These are phyloP conservation scores for Cotesia chilonis DNA, from an alignment of 1,140 invertebrate species.

Conservation along the genomic window DNA sequence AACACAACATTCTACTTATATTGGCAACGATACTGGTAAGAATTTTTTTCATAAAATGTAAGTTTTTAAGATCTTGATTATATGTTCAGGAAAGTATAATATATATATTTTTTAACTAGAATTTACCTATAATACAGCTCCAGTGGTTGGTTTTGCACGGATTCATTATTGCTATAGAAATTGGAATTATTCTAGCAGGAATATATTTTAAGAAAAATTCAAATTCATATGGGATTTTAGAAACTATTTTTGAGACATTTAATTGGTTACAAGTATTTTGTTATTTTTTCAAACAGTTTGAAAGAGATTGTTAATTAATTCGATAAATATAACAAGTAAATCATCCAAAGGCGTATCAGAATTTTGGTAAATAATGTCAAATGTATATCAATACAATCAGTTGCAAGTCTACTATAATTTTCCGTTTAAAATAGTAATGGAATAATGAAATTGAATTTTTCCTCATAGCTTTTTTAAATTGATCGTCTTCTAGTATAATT, in stretches of 20 bases:
- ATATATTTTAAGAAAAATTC: slow-evolving; percentile 57
- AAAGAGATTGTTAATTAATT: slow-evolving; percentile 2
- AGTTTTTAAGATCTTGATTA: not conserved
- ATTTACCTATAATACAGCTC: slow-evolving; percentile 58
- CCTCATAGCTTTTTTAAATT: too few species aligned
- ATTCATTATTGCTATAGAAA: slow-evolving; percentile 60
- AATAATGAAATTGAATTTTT: too few species aligned
- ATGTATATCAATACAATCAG: too few species aligned
- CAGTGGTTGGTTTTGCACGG: slow-evolving; percentile 64
- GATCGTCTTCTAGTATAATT: too few species aligned
- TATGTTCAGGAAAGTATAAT: slow-evolving; percentile 10
- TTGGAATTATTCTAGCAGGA: slow-evolving; percentile 55
- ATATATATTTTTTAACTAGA: slow-evolving; percentile 46
- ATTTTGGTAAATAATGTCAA: too few species aligned
- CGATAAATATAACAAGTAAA: too few species aligned
- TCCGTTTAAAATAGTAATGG: too few species aligned
- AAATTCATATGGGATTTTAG: slow-evolving; percentile 56
- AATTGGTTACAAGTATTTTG: slow-evolving; percentile 65
- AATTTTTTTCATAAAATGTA: not conserved
- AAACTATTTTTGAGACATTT: slow-evolving; percentile 52
- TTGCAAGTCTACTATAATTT: too few species aligned
- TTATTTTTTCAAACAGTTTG: slow-evolving; percentile 54
- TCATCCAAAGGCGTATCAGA: too few species aligned
- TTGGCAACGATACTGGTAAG: slow-evolving; percentile 58
- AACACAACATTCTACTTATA: slow-evolving; percentile 61